phyloP scores from a whole-genome alignment of 1,140 invertebrate species.

The Hylyphantes graminicola region DNA sequence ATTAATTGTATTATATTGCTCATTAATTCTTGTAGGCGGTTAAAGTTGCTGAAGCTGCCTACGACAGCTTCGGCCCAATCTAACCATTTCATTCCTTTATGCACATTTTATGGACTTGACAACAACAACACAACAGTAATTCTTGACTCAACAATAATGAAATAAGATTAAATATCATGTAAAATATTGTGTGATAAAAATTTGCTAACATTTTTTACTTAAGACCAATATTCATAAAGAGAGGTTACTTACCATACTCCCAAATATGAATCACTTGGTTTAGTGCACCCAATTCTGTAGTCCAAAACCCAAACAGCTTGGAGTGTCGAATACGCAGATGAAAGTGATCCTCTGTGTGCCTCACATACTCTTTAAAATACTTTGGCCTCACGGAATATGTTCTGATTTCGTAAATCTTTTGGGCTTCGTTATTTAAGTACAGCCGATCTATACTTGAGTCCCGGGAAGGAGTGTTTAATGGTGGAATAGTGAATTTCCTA shows the following conservation, averaged over 20 bases:
- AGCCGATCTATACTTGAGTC: slow-evolving; percentile 16
- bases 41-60: no score
- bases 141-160: no score
- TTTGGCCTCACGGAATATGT: slow-evolving; percentile 64
- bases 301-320: slow-evolving; percentile 67
- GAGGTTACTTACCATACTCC: slow-evolving; percentile 67
- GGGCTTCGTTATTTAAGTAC: slow-evolving; percentile 42
- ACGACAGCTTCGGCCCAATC: no score
- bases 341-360: slow-evolving; percentile 65
- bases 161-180: no score
- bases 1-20: no score
- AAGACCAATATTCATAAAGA: no score
- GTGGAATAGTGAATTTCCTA: slow-evolving; percentile 33
- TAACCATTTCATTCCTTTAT: no score
- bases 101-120: no score
- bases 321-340: slow-evolving; percentile 66
- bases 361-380: slow-evolving; percentile 65
- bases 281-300: slow-evolving; percentile 67
- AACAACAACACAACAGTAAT: no score
- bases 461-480: slow-evolving; percentile 3
- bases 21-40: no score
- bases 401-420: slow-evolving; percentile 66
- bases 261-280: slow-evolving; percentile 69
- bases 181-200: no score
- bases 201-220: no score